phyloP scores from a whole-genome alignment of 2,797 vertebrate genomes.

The Luscinia megarhynchos region DNA sequence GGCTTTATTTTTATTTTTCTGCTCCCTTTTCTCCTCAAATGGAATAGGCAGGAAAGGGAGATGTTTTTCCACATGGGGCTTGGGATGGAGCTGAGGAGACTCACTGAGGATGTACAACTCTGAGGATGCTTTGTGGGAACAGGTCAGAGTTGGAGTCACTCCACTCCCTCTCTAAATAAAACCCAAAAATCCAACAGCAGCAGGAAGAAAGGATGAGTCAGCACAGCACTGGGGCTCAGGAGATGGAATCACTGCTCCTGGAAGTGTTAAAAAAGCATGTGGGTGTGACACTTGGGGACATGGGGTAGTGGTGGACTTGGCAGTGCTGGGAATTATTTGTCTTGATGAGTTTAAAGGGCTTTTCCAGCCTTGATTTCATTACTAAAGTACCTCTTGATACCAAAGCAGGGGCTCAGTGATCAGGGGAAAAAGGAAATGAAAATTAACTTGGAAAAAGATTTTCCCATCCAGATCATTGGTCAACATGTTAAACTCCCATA shows the following conservation, averaged over 20 bases:
- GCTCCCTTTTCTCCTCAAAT: neutral
- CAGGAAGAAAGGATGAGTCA: neutral
- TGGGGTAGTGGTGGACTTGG: neutral
- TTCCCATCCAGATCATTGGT: neutral
- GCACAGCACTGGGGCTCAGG: neutral
- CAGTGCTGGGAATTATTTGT: neutral
- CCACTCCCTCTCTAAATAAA: neutral
- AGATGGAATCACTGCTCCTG: neutral
- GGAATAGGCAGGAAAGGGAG: neutral
- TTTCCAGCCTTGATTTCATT: neutral
- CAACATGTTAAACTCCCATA: neutral
- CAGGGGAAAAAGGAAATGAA: neutral
- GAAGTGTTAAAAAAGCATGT: neutral
- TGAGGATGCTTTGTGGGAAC: neutral
- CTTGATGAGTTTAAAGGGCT: neutral
- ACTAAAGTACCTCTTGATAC: neutral
- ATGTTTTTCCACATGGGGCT: neutral
- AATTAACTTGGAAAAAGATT: neutral
- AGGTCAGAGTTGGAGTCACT: neutral
- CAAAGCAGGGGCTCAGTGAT: neutral
- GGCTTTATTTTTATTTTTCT: neutral
- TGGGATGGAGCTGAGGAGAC: neutral
- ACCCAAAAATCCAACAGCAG: neutral
- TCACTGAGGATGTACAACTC: neutral
- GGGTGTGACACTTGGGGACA: neutral